These are phyloP conservation scores for Syngnathus floridae DNA, from an alignment of 2,113 vertebrate genomes.

Conservation along the genomic window DNA sequence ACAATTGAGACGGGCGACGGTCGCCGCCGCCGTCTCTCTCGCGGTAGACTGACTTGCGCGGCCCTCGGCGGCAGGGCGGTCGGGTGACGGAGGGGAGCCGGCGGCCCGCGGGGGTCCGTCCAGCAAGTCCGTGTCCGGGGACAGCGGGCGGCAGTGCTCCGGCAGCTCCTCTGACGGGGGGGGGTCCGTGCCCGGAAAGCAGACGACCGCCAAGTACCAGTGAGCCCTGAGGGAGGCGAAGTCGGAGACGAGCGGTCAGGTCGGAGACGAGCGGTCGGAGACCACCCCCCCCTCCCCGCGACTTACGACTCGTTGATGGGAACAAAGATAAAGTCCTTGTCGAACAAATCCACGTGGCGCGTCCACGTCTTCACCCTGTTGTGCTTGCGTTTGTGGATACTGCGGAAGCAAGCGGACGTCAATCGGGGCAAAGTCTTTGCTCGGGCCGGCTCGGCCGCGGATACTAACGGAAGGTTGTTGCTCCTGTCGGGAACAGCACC, in stretches of 20 bases:
- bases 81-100: slow-evolving; percentile 39
- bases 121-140: slow-evolving; percentile 41
- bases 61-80: not conserved
- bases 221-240: slow-evolving; percentile 76
- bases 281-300: not conserved
- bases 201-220: slow-evolving; percentile 98
- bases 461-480: slow-evolving; percentile 87
- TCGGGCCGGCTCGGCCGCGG: not conserved
- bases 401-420: slow-evolving; percentile 34
- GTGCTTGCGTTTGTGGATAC: slow-evolving; percentile 91
- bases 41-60: slow-evolving; percentile 52
- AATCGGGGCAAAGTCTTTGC: not conserved
- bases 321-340: slow-evolving; percentile 98
- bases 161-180: slow-evolving; percentile 67
- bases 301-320: slow-evolving; percentile 99
- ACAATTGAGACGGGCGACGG: not conserved
- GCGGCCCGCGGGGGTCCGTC: slow-evolving; percentile 18
- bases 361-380: slow-evolving; percentile 98
- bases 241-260: too few relatives aligned
- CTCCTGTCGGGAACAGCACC: slow-evolving; percentile 77
- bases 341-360: slow-evolving; percentile 94
- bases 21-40: too few relatives aligned
- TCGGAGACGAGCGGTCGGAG: too few relatives aligned
- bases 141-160: slow-evolving; percentile 63
- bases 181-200: slow-evolving; percentile 84